A percentile compares a stretch with the other conserved stretches of the same genome.
phyloP scores from a whole-genome alignment of 2,113 vertebrate species.

The Uria lomvia region DNA sequence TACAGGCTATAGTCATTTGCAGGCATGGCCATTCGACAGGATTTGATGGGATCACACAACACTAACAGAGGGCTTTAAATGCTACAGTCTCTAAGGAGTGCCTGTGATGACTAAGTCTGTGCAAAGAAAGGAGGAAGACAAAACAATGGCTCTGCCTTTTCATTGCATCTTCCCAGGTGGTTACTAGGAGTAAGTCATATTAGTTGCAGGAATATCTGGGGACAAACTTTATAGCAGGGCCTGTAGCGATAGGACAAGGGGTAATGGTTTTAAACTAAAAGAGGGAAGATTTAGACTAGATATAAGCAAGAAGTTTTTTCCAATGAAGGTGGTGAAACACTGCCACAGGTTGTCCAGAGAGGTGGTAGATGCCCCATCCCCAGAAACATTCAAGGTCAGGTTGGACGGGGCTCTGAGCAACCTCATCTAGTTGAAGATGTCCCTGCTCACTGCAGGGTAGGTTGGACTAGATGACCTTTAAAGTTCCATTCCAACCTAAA shows the following conservation, averaged over 20 bases:
- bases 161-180: background rate
- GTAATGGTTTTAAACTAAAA: background rate
- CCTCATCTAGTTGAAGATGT: background rate
- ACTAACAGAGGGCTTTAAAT: background rate
- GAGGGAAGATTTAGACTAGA: background rate
- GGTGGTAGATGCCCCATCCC: background rate
- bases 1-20: background rate
- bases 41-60: background rate
- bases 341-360: background rate
- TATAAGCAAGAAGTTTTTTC: background rate
- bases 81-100: background rate
- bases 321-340: background rate
- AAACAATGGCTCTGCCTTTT: background rate
- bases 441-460: background rate
- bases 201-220: background rate
- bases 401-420: background rate
- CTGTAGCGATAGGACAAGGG: background rate
- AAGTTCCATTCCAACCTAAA: background rate
- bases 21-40: background rate
- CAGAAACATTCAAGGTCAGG: background rate
- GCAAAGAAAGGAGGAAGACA: background rate
- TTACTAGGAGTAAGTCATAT: background rate
- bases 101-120: background rate
- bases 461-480: background rate
- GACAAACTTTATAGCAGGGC: background rate